phyloP scores from a whole-genome alignment of 2,113 vertebrate genomes.

The Axis porcinus region DNA sequence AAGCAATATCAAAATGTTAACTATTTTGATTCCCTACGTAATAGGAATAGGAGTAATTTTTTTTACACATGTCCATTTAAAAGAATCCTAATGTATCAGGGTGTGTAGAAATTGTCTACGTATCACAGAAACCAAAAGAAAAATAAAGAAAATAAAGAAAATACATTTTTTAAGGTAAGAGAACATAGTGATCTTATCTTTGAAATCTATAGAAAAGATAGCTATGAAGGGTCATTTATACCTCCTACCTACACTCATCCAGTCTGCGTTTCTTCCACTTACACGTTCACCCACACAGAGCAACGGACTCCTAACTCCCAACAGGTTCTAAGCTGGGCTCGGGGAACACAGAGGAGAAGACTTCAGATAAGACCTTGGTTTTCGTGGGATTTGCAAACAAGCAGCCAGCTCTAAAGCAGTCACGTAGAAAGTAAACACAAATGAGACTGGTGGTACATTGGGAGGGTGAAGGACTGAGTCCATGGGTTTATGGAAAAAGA shows the following conservation, averaged over 20 bases:
- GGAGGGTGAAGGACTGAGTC: neutral
- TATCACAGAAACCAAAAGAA: neutral
- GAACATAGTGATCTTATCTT: neutral
- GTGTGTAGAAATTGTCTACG: neutral
- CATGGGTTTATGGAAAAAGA: neutral
- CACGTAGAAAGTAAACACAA: neutral
- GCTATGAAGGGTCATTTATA: fast-evolving
- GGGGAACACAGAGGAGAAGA: neutral
- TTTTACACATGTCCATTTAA: neutral
- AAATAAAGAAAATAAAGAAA: neutral
- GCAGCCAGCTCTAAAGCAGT: neutral
- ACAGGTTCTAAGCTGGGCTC: neutral
- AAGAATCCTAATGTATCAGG: neutral
- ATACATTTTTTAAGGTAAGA: neutral
- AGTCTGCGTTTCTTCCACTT: no score
- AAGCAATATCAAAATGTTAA: neutral
- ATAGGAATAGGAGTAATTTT: neutral
- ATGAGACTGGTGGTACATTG: fast-evolving
- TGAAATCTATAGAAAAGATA: neutral
- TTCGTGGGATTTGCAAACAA: neutral
- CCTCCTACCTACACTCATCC: neutral
- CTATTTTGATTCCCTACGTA: neutral
- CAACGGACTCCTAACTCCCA: neutral
- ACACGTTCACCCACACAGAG: neutral
- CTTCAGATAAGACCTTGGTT: neutral